Conservation (phyloP, 1,140 invertebrate genomes). For the Panagrolaimus sp. region DNA sequence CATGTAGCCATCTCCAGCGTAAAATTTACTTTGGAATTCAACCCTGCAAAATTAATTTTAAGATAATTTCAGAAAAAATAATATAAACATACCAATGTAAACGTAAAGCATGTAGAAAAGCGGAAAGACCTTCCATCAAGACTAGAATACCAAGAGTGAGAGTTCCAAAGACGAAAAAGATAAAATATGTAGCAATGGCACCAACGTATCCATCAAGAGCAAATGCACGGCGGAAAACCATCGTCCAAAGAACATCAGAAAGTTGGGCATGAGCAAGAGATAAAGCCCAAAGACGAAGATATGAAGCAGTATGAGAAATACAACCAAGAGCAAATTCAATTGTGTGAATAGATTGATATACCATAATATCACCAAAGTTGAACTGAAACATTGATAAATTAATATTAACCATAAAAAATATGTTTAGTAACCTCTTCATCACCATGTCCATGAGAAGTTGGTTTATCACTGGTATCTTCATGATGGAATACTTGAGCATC, state of each 20-base stretch:
- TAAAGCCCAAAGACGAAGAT: slow-evolving; percentile 88
- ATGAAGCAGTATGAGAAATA: slow-evolving; percentile 90
- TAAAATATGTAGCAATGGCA: slow-evolving; percentile 68
- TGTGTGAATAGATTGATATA: slow-evolving; percentile 84
- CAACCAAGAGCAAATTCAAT: slow-evolving; percentile 93
- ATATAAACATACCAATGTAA: slow-evolving; percentile 86
- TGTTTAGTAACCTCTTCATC: slow-evolving; percentile 31
- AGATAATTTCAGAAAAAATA: not conserved
- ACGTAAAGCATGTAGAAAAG: slow-evolving; percentile 93
- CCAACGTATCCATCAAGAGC: slow-evolving; percentile 65
- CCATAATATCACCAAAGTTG: slow-evolving; percentile 80
- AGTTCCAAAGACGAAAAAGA: slow-evolving; percentile 78
- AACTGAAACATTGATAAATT: slow-evolving; percentile 61
- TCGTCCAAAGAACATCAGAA: slow-evolving; percentile 63
- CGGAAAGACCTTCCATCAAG: slow-evolving; percentile 93
- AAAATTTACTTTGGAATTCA: slow-evolving; percentile 18
- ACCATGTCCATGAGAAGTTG: slow-evolving; percentile 36
- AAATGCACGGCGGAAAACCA: slow-evolving; percentile 62
- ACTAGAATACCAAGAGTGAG: slow-evolving; percentile 82
- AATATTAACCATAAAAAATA: slow-evolving; percentile 20
- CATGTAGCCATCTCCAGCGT: slow-evolving; percentile 73
- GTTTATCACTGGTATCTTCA: slow-evolving; percentile 12
- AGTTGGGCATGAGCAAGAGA: slow-evolving; percentile 80
- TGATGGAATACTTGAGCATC: slow-evolving; percentile 54
- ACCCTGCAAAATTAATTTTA: slow-evolving; percentile 3